Percentiles rank a stretch among this genome's conserved stretches.
Conservation (phyloP, 2,797 vertebrate genomes). For the Pygocentrus nattereri region DNA sequence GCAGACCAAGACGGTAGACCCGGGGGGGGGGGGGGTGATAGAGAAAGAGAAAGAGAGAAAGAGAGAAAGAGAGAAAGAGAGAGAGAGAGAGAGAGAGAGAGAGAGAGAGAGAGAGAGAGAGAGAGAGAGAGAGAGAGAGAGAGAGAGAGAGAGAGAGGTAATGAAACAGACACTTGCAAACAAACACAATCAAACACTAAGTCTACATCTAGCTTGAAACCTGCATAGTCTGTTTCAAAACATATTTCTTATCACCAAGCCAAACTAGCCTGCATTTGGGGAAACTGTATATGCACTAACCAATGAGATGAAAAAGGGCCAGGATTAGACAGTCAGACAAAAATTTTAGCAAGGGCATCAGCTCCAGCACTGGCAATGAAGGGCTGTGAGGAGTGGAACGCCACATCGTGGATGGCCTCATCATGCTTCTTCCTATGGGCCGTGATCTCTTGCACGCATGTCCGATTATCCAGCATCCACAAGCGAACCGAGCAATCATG, state of each 20-base stretch:
- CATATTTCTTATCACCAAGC: not conserved
- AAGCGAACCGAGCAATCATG: slow-evolving; percentile 93
- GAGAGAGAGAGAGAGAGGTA: no score
- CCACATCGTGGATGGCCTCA: slow-evolving; percentile 90
- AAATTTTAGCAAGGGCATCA: slow-evolving; percentile 92
- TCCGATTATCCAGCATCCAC: slow-evolving; percentile 91
- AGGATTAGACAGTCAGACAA: slow-evolving; percentile 78
- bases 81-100: not conserved
- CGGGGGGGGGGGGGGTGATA: not conserved
- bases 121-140: not conserved
- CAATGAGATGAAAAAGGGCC: slow-evolving; percentile 46
- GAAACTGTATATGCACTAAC: slow-evolving; percentile 56
- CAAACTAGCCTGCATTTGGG: not conserved
- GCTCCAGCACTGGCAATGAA: slow-evolving; percentile 90
- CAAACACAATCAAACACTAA: not conserved
- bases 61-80: not conserved
- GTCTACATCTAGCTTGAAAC: no score
- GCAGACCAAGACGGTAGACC: slow-evolving; percentile 25
- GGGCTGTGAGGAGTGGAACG: slow-evolving; percentile 90
- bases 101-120: no score
- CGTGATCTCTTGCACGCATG: slow-evolving; percentile 92
- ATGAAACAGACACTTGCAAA: no score
- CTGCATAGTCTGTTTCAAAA: not conserved
- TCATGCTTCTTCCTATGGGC: slow-evolving; percentile 93
- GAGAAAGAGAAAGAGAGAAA: not conserved